A percentile compares a stretch with the other conserved stretches of the same genome.
Conservation (phyloP, 35 echinoderm and acorn worm species). For the Hemicentrotus pulcherrimus region DNA sequence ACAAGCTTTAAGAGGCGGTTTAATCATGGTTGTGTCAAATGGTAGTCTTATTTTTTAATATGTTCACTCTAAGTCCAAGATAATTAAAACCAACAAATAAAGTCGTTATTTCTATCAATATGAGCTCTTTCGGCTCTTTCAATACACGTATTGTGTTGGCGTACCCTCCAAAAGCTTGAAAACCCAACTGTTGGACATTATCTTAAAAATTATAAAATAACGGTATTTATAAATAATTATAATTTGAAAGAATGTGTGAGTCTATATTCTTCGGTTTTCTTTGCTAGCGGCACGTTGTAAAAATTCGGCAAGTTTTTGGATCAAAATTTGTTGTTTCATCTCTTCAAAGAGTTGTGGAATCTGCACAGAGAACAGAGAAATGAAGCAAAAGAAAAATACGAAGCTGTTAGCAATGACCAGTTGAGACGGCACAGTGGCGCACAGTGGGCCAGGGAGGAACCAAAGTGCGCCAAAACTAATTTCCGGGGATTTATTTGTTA, state of each 20-base stretch:
- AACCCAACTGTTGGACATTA: not conserved
- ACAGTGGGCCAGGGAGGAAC: too few species aligned
- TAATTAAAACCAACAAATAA: too few species aligned
- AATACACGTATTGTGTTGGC: too few species aligned
- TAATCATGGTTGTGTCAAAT: too few species aligned
- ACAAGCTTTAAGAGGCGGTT: too few species aligned
- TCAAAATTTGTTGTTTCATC: conserved; percentile 24
- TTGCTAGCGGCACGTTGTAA: not conserved
- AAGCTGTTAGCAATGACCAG: not conserved
- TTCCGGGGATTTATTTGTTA: too few species aligned
- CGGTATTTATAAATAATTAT: not conserved
- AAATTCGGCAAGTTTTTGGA: conserved; percentile 20
- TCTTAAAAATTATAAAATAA: not conserved
- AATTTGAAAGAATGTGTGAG: not conserved
- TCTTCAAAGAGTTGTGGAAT: conserved; percentile 30
- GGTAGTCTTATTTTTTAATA: too few species aligned
- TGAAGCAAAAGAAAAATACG: not conserved
- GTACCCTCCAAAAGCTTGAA: too few species aligned
- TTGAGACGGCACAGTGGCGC: not conserved
- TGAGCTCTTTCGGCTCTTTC: too few species aligned
- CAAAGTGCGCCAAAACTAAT: not conserved
- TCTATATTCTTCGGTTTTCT: not conserved
- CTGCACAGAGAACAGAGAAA: conserved; percentile 1
- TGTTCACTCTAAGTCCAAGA: too few species aligned
- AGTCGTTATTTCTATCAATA: too few species aligned